Evolutionary conservation across 2,888 invertebrate genomes (phyloP).

Genomic region (Alloplasta piceator): DNA sequence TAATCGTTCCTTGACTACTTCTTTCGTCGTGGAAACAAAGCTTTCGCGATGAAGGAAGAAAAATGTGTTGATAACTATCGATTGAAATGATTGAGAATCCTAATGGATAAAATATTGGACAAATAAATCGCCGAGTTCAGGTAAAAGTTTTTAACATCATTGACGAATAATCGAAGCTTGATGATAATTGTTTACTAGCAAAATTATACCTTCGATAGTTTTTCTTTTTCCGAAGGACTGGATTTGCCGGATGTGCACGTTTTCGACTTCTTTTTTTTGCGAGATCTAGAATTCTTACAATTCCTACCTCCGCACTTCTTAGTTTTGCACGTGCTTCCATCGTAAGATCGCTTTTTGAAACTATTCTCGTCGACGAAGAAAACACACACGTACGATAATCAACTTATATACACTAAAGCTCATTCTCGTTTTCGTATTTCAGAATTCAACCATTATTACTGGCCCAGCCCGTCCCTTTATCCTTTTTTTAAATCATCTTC

Average conservation of each 20-base stretch:
- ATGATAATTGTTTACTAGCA: too few relatives aligned
- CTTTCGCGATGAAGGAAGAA: background rate
- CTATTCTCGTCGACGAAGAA: background rate
- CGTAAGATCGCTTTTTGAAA: background rate
- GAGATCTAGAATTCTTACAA: background rate
- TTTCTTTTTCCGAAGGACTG: too few relatives aligned
- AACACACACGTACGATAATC: background rate
- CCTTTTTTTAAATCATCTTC: background rate
- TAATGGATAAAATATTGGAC: too few relatives aligned
- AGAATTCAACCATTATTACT: background rate
- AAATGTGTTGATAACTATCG: too few relatives aligned
- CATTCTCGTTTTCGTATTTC: background rate
- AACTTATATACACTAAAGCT: background rate
- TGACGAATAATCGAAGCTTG: too few relatives aligned
- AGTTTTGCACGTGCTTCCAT: background rate
- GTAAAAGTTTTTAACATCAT: too few relatives aligned
- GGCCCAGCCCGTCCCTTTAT: background rate
- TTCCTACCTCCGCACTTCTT: background rate
- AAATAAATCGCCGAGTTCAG: too few relatives aligned
- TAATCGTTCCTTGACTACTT: slow-evolving; percentile 11
- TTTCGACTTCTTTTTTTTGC: background rate
- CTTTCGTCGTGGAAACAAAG: slow-evolving; percentile 2
- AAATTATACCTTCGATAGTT: too few relatives aligned
- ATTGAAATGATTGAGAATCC: too few relatives aligned
- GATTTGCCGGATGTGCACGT: background rate